These are phyloP conservation scores for Dendronephthya gigantea DNA, from an alignment of 64 coral and sea anemone species.

Conservation along the genomic window DNA sequence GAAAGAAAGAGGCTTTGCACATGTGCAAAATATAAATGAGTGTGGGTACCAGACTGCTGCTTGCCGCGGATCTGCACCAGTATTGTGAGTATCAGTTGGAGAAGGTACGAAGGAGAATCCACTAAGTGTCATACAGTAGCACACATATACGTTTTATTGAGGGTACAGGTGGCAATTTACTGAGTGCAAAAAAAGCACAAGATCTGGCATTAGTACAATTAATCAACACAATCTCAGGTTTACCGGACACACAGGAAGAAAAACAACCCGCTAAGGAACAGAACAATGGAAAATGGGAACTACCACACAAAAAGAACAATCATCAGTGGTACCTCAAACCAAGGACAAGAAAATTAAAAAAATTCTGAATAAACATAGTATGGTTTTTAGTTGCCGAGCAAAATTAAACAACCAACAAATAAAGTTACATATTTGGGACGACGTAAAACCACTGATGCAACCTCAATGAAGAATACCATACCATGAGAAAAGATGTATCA, in stretches of 20 bases:
- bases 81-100: too few relatives aligned
- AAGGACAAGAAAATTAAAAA: neutral
- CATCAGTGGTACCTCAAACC: neutral
- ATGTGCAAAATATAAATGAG: too few relatives aligned
- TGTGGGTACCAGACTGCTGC: too few relatives aligned
- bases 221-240: neutral
- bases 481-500: neutral
- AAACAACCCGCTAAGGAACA: neutral
- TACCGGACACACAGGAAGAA: neutral
- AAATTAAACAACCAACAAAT: constrained; percentile 29
- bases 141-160: constrained; percentile 16
- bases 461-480: constrained; percentile 27
- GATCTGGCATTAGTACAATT: neutral
- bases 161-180: constrained; percentile 3
- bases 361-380: constrained; percentile 17
- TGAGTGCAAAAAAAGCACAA: constrained; percentile 24
- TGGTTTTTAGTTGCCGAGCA: neutral
- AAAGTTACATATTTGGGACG: constrained; percentile 16
- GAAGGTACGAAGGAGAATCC: too few relatives aligned
- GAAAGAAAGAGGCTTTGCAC: too few relatives aligned
- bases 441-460: constrained; percentile 27
- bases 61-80: too few relatives aligned
- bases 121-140: constrained; percentile 4
- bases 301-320: neutral
- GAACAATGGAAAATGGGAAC: neutral